phyloP scores from a whole-genome alignment of 2,797 vertebrate genomes.

The Diceros bicornis region DNA sequence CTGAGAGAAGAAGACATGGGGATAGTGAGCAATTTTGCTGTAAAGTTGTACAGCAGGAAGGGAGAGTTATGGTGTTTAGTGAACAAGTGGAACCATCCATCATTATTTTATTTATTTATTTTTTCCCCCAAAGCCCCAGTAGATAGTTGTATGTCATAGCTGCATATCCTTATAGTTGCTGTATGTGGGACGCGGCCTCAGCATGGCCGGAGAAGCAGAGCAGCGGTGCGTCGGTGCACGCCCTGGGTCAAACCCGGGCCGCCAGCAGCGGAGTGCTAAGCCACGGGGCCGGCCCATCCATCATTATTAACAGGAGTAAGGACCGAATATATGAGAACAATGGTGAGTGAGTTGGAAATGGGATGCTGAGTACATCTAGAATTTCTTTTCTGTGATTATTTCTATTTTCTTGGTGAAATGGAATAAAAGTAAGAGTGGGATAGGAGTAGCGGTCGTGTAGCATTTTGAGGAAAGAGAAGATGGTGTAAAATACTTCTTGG shows the following conservation, averaged over 20 bases:
- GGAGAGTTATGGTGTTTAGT: neutral
- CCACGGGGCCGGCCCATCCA: too few species aligned
- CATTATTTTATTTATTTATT: too few species aligned
- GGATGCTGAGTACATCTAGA: neutral
- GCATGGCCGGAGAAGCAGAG: too few species aligned
- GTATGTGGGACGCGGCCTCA: too few species aligned
- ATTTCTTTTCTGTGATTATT: neutral
- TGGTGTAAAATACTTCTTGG: neutral
- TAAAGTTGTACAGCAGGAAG: neutral
- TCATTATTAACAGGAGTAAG: too few species aligned
- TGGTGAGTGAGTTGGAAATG: neutral
- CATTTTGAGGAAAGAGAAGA: neutral
- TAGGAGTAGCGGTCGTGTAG: neutral
- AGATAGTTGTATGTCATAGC: too few species aligned
- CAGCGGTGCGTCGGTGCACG: too few species aligned
- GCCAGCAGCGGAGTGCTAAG: too few species aligned
- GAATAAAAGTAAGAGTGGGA: neutral
- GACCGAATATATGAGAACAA: too few species aligned
- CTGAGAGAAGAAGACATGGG: neutral
- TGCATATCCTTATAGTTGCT: too few species aligned
- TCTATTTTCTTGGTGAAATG: neutral
- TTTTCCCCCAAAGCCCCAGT: too few species aligned
- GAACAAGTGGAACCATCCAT: neutral
- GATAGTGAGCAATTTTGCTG: neutral
- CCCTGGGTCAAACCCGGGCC: too few species aligned